These are phyloP conservation scores for Oostethus manadensis DNA, from an alignment of 2,113 vertebrate genomes.

Conservation along the genomic window DNA sequence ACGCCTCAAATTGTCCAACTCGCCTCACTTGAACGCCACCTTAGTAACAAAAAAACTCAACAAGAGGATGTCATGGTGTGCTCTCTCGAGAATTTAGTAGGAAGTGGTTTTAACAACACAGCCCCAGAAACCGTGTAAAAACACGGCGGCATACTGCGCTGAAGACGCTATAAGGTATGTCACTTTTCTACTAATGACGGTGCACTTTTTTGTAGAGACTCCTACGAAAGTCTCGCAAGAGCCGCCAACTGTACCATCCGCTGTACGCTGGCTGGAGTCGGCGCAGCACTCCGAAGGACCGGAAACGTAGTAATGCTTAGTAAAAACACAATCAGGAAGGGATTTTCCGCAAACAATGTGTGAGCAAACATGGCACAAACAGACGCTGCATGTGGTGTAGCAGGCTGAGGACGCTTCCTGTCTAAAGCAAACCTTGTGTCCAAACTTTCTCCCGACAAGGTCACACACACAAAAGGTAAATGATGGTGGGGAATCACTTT, in stretches of 20 bases:
- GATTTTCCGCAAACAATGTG: background rate
- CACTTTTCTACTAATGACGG: background rate
- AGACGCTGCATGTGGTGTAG: slow-evolving; percentile 28
- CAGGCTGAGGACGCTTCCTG: slow-evolving; percentile 27
- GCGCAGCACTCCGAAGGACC: background rate
- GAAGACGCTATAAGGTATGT: no score
- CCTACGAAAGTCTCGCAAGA: background rate
- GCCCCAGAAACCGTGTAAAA: no score
- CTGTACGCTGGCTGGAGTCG: background rate
- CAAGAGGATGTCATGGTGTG: slow-evolving; percentile 8
- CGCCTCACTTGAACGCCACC: slow-evolving; percentile 43
- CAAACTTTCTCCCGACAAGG: no score
- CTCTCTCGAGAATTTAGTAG: slow-evolving; percentile 13
- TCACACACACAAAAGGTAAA: no score
- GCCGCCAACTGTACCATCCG: background rate
- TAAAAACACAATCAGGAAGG: slow-evolving; percentile 3
- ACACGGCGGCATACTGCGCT: no score
- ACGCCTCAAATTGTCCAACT: slow-evolving; percentile 59
- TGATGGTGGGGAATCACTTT: no score
- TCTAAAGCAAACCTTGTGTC: no score
- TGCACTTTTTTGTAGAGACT: background rate
- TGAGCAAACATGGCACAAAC: background rate
- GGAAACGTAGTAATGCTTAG: slow-evolving; percentile 33
- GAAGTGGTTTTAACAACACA: background rate
- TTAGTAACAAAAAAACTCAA: slow-evolving; percentile 19